These are phyloP conservation scores for Pterostichus madidus DNA, from an alignment of 2,888 invertebrate genomes.

Conservation along the genomic window DNA sequence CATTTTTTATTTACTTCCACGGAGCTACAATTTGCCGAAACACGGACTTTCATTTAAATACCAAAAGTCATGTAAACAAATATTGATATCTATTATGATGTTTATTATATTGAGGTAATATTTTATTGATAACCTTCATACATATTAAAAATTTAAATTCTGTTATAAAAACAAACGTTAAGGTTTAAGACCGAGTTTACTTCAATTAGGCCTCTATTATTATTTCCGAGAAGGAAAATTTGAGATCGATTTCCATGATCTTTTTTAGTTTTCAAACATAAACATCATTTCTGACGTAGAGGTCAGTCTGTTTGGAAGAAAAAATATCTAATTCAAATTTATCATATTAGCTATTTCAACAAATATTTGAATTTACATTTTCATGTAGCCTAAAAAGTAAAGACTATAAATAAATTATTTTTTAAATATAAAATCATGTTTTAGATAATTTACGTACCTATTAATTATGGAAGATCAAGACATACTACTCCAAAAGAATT, in stretches of 20 bases:
- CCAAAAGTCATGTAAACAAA: constrained; percentile 26
- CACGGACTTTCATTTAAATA: neutral
- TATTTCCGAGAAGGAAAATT: no score
- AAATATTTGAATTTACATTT: no score
- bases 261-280: no score
- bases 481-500: constrained; percentile 25
- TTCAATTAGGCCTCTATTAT: no score
- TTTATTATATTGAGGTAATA: neutral
- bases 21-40: neutral
- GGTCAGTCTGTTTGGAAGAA: no score
- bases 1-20: constrained; percentile 46
- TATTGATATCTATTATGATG: neutral
- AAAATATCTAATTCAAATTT: no score
- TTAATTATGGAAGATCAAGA: constrained; percentile 24
- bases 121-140: constrained; percentile 3
- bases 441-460: neutral
- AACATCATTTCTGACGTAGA: no score
- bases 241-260: no score
- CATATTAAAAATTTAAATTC: constrained; percentile 23
- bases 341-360: no score
- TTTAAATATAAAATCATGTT: neutral
- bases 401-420: neutral
- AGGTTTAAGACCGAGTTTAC: no score
- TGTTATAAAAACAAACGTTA: no score
- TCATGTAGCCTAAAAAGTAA: neutral